Evolutionary conservation across 2,888 invertebrate species (phyloP), one percentile per base, ranked within the genome.

Genomic region (Lycaena phlaeas): DNA sequence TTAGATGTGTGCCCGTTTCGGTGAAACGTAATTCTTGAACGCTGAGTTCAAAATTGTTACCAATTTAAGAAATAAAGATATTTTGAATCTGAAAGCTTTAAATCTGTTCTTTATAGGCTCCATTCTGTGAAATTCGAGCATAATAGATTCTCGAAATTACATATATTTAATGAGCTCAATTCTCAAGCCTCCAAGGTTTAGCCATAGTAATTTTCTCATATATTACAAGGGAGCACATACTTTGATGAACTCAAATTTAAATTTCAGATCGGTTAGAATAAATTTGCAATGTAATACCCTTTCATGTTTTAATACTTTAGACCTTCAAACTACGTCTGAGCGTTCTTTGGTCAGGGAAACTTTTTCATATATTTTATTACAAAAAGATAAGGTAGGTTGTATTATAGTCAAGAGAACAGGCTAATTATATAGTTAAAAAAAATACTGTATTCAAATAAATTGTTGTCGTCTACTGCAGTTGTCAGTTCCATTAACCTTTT

Each of bases 191-290:
- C 22, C 22, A 18, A 4, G 12, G 22, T 12, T 34, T 34, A 12
- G 17, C 12, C 14, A 11, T 15, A 17, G 25, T 39, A 22, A 25
- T 30, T 39, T 25, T 4, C 39, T 30, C 29, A 39, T 38, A 39
- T 39, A 39, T 39, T 30, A 39, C 39, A 39, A 39, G 22, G 39
- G 39, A 39, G 29, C 30, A 39, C 39, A 39, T 39, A 77, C 67
- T 76, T 78, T 78, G 75, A 76, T 74, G 71, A 76, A 63, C 63
- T 61, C 66, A 43, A 59, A 78, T 78, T 76, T 78, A 76, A 77
- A 78, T 73, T 77, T 76, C 67, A 77, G 68, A 77, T 76, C 66
- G 57, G 54, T 61, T 53, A 45, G 75, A 73, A 78, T 78, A 77
- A 69, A 77, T 78, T 78, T 75, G 67, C 74, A 74, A 69, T 50